Conservation (phyloP, 2,888 invertebrate species). For the Nomada fucata region DNA sequence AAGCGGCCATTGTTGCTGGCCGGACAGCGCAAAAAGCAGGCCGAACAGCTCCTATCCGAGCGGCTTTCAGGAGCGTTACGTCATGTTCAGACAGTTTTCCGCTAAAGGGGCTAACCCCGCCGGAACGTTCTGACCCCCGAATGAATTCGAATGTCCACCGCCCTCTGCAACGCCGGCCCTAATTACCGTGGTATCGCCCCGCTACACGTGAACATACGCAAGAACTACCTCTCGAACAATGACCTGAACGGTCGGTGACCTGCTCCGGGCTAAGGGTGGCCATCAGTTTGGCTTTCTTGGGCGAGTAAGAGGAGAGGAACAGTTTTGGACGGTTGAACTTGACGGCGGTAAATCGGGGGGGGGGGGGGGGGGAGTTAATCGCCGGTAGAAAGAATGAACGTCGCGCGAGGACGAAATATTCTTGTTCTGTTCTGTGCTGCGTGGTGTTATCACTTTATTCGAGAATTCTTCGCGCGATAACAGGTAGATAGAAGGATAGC, state of each 20-base stretch:
- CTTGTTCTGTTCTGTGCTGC: too few species aligned
- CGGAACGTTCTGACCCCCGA: constrained; percentile 70
- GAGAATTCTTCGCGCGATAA: too few species aligned
- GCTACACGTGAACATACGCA: constrained; percentile 17
- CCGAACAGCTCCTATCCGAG: constrained; percentile 63
- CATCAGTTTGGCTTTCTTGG: neutral
- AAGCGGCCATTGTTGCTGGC: constrained; percentile 82
- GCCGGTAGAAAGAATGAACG: too few species aligned
- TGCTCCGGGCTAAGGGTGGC: neutral
- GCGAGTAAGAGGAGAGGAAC: neutral
- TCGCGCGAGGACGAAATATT: too few species aligned
- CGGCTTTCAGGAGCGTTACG: constrained; percentile 82
- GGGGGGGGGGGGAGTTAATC: too few species aligned
- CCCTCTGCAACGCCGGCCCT: constrained; percentile 66
- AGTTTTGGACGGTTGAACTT: too few species aligned
- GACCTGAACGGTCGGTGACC: constrained; percentile 17
- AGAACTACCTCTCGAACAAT: constrained; percentile 26
- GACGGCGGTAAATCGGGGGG: too few species aligned
- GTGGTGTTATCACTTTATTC: too few species aligned
- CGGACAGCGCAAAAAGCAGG: constrained; percentile 81
- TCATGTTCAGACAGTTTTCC: constrained; percentile 83
- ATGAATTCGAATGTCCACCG: constrained; percentile 82
- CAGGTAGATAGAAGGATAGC: too few species aligned
- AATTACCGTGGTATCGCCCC: constrained; percentile 76
- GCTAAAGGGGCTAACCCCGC: constrained; percentile 63